phyloP scores from a whole-genome alignment of 2,113 vertebrate species.

The Megaceryle torquata region DNA sequence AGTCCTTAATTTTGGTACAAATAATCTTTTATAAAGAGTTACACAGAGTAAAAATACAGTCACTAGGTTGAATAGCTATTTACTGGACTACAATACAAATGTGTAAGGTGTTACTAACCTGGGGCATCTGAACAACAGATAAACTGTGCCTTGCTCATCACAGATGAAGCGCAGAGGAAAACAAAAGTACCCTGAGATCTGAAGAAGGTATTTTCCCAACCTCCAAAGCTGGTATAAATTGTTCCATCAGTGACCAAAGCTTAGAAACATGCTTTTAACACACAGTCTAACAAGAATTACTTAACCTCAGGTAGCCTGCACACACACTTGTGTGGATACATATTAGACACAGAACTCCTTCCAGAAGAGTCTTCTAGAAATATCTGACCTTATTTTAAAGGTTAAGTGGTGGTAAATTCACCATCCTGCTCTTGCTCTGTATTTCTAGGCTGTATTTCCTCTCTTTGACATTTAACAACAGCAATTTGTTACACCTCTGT shows the following conservation, averaged over 20 bases:
- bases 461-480: not conserved
- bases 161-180: not conserved
- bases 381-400: not conserved
- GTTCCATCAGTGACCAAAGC: not conserved
- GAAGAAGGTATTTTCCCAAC: not conserved
- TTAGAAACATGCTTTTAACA: not conserved
- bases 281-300: not conserved
- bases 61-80: not conserved
- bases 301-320: not conserved
- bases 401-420: not conserved
- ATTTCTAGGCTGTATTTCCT: not conserved
- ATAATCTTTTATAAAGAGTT: not conserved
- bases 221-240: not conserved
- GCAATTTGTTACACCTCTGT: not conserved
- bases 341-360: not conserved
- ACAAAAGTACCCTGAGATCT: not conserved
- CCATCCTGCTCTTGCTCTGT: not conserved
- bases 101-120: not conserved
- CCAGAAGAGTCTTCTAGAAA: not conserved
- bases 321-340: not conserved
- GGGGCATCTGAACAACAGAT: not conserved
- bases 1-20: not conserved
- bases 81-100: fast-evolving
- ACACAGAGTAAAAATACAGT: not conserved
- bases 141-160: not conserved